Conservation (phyloP, 2,113 vertebrate genomes). For the Xyrauchen texanus region DNA sequence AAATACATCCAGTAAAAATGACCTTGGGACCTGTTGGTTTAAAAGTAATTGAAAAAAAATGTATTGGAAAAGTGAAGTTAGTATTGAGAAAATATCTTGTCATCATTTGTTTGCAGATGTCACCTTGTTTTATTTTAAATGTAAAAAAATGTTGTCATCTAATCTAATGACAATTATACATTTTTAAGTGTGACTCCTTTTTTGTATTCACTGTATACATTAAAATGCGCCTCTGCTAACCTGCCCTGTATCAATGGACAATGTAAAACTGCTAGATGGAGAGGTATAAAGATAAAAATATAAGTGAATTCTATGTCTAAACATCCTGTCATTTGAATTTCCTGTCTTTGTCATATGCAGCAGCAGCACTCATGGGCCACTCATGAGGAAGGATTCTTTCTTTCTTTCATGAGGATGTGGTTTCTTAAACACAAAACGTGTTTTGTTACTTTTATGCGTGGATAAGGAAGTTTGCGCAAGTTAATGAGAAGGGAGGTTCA, state of each 20-base stretch:
- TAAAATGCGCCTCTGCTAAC: not conserved
- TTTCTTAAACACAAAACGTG: slow-evolving; percentile 18
- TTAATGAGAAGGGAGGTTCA: not conserved
- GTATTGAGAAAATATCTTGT: too few relatives aligned
- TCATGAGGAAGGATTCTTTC: not conserved
- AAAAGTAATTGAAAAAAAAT: too few relatives aligned
- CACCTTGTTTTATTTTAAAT: too few relatives aligned
- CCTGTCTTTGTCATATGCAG: too few relatives aligned
- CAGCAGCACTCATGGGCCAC: not conserved
- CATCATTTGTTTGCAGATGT: too few relatives aligned
- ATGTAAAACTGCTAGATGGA: not conserved
- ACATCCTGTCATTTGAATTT: not conserved
- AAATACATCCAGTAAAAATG: too few relatives aligned
- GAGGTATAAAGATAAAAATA: not conserved
- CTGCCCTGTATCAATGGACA: not conserved
- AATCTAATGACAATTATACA: too few relatives aligned
- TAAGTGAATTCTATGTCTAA: not conserved
- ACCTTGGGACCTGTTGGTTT: too few relatives aligned
- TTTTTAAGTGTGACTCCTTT: too few relatives aligned
- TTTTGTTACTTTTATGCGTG: not conserved
- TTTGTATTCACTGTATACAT: too few relatives aligned
- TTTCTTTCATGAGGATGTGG: slow-evolving; percentile 31
- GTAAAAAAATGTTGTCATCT: too few relatives aligned
- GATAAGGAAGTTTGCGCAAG: slow-evolving; percentile 30
- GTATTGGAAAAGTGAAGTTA: too few relatives aligned